A percentile compares a stretch with the other conserved stretches of the same genome.
Evolutionary conservation across 1,140 invertebrate genomes (phyloP).

Genomic region (Platorchestia sp.): DNA sequence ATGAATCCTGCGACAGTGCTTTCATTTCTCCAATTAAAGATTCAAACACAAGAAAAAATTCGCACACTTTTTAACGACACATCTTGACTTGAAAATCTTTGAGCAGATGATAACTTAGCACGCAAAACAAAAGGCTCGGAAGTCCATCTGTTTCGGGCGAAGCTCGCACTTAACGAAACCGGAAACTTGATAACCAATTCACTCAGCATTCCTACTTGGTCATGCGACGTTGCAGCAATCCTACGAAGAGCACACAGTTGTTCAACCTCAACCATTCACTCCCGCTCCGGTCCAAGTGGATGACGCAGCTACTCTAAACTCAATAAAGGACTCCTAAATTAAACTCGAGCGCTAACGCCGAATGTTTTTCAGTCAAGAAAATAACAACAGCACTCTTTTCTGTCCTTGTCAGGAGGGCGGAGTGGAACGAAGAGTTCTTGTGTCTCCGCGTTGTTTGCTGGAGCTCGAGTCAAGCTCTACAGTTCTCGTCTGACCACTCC

Average conservation of each 20-base stretch:
- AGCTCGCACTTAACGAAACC: not conserved
- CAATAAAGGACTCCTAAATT: constrained; percentile 1
- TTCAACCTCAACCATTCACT: not conserved
- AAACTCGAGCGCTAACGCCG: not conserved
- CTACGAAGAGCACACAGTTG: not conserved
- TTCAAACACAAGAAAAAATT: not conserved
- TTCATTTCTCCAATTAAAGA: not conserved
- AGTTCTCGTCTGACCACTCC: not conserved
- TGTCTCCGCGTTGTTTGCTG: not conserved
- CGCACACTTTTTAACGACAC: not conserved
- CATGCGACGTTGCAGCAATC: not conserved
- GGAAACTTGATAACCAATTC: not conserved
- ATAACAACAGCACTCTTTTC: not conserved
- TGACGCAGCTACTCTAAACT: not conserved
- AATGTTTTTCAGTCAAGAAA: not conserved
- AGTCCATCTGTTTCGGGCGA: too few relatives aligned
- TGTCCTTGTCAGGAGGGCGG: not conserved
- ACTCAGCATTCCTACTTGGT: not conserved
- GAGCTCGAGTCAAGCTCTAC: not conserved
- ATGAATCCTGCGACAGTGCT: too few relatives aligned
- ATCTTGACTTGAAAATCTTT: not conserved
- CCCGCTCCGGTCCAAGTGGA: not conserved
- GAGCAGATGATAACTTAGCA: not conserved
- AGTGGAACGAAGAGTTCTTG: not conserved
- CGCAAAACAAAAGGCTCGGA: too few relatives aligned